A percentile compares a stretch with the other conserved stretches of the same genome.
phyloP scores from a whole-genome alignment of 2,797 vertebrate species.

The Crotalus adamanteus region DNA sequence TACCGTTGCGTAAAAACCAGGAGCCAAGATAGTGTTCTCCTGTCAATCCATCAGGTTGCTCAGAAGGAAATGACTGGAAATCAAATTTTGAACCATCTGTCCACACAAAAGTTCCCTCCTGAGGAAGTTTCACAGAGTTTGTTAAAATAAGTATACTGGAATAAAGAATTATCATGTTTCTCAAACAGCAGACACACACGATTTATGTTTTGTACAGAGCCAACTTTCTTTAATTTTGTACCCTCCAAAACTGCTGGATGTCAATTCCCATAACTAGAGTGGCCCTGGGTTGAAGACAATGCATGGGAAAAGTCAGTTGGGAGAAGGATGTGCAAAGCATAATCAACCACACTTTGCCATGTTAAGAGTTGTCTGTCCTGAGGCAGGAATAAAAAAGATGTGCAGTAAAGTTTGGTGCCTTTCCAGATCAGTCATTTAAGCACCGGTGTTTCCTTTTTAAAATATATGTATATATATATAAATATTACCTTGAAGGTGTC shows the following conservation, averaged over 20 bases:
- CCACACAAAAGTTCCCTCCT: constrained; percentile 26
- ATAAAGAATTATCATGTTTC: neutral
- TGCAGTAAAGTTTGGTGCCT: neutral
- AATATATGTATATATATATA: too few species aligned
- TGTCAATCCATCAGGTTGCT: neutral
- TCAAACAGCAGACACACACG: neutral
- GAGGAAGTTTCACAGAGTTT: neutral
- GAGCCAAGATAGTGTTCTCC: constrained; percentile 17
- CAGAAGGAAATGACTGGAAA: neutral
- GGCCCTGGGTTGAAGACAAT: neutral
- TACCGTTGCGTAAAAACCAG: constrained; percentile 7
- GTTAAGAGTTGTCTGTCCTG: neutral
- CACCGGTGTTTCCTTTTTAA: neutral
- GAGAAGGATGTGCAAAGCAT: neutral
- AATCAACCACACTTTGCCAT: neutral
- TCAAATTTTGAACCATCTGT: constrained; percentile 12
- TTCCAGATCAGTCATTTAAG: neutral
- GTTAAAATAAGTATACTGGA: neutral
- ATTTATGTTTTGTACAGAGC: neutral
- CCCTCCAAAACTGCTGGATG: neutral
- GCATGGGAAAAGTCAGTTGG: neutral
- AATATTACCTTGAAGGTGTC: constrained; percentile 19
- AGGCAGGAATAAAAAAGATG: too few species aligned
- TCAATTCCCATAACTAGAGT: neutral
- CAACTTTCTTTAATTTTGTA: neutral